These are phyloP conservation scores for Nomada lathburiana DNA, from an alignment of 2,888 invertebrate genomes.

Conservation along the genomic window DNA sequence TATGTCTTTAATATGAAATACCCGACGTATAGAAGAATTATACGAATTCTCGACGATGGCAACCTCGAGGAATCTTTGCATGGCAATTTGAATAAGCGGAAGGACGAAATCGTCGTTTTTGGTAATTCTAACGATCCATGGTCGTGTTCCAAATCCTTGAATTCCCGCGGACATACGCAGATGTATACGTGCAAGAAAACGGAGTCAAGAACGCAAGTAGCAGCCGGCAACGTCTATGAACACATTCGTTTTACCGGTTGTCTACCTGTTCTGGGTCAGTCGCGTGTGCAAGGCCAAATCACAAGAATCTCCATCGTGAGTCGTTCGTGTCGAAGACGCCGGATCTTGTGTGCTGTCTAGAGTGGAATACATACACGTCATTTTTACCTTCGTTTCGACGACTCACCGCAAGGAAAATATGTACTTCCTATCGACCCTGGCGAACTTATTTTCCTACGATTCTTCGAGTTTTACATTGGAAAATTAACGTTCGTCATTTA, in stretches of 20 bases:
- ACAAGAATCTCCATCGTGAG: slow-evolving; percentile 55
- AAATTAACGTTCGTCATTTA: neutral
- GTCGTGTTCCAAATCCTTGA: slow-evolving; percentile 79
- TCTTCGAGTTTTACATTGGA: no score
- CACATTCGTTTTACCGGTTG: slow-evolving; percentile 63
- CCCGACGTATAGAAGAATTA: neutral
- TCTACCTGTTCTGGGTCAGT: slow-evolving; percentile 73
- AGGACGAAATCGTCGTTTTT: slow-evolving; percentile 62
- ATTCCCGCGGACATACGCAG: slow-evolving; percentile 44
- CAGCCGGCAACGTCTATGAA: slow-evolving; percentile 33
- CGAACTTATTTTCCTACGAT: neutral
- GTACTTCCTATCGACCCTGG: neutral
- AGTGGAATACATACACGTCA: slow-evolving; percentile 5
- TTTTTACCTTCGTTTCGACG: slow-evolving; percentile 25
- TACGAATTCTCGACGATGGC: neutral
- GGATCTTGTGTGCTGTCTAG: slow-evolving; percentile 21
- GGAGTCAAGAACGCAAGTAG: slow-evolving; percentile 74
- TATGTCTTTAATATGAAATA: neutral
- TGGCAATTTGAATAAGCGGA: slow-evolving; percentile 46
- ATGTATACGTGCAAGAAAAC: slow-evolving; percentile 60
- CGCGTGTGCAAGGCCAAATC: slow-evolving; percentile 69
- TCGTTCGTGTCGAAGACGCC: slow-evolving; percentile 45
- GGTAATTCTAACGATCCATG: slow-evolving; percentile 57
- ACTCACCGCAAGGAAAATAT: slow-evolving; percentile 19
- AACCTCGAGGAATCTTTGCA: neutral